phyloP scores from a whole-genome alignment of 2,888 invertebrate genomes.

The Hirtodrosophila confusa region DNA sequence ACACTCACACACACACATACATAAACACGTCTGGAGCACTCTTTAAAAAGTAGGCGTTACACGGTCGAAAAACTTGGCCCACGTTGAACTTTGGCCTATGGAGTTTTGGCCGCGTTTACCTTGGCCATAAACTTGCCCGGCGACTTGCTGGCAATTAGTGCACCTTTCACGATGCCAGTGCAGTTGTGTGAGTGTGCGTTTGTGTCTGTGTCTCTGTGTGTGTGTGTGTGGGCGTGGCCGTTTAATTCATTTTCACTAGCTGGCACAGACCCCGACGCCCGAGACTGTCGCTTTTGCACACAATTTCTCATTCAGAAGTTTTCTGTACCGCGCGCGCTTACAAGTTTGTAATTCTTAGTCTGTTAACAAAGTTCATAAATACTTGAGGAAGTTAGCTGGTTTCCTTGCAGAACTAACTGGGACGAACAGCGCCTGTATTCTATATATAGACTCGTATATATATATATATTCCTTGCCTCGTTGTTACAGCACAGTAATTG shows the following conservation, averaged over 20 bases:
- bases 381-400: slow-evolving; percentile 70
- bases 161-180: slow-evolving; percentile 49
- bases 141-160: slow-evolving; percentile 77
- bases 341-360: slow-evolving; percentile 81
- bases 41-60: slow-evolving; percentile 65
- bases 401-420: slow-evolving; percentile 29
- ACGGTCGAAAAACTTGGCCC: slow-evolving; percentile 70
- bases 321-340: slow-evolving; percentile 41
- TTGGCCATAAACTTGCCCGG: slow-evolving; percentile 77
- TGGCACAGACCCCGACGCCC: slow-evolving; percentile 14
- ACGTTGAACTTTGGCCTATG: slow-evolving; percentile 71
- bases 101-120: slow-evolving; percentile 67
- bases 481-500: slow-evolving; percentile 27
- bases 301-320: slow-evolving; percentile 79
- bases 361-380: slow-evolving; percentile 80
- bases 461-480: slow-evolving; percentile 2
- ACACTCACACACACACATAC: slow-evolving; percentile 3
- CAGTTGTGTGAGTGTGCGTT: slow-evolving; percentile 13
- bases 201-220: slow-evolving; percentile 20
- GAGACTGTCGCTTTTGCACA: slow-evolving; percentile 75
- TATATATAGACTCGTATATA: too few relatives aligned
- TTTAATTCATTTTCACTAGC: slow-evolving; percentile 75
- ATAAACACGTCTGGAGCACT: slow-evolving; percentile 21
- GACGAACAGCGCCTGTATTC: slow-evolving; percentile 1
- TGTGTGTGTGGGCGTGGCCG: slow-evolving; percentile 57